Evolutionary conservation across 2,888 invertebrate genomes (phyloP).

Genomic region (Agrochola lota): DNA sequence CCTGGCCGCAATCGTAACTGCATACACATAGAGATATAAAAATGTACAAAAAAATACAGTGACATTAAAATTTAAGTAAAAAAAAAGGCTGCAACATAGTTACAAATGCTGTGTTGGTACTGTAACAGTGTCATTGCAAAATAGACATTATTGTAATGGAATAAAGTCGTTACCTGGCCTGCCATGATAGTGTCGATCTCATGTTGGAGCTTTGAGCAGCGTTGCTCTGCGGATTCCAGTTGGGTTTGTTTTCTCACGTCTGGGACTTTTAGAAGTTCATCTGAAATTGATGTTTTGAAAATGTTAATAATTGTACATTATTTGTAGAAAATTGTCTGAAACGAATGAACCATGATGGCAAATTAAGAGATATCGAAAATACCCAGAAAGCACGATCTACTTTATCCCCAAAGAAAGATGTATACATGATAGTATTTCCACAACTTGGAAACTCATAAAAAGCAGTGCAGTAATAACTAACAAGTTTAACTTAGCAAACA

Average conservation of each 20-base stretch:
- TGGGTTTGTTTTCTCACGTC: constrained; percentile 87
- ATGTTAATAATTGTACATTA: not conserved
- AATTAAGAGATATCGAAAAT: not conserved
- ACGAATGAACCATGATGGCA: not conserved
- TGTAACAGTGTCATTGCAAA: constrained; percentile 53
- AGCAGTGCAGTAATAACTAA: not conserved
- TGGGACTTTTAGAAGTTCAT: constrained; percentile 85
- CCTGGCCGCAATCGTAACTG: constrained; percentile 64
- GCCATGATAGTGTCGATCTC: constrained; percentile 85
- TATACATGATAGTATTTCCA: not conserved
- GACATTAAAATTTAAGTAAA: constrained; percentile 47
- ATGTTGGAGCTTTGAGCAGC: constrained; percentile 83
- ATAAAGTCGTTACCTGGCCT: constrained; percentile 78
- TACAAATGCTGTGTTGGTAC: constrained; percentile 62
- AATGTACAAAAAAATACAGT: constrained; percentile 63
- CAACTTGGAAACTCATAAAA: not conserved
- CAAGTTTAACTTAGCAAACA: not conserved
- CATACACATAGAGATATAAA: constrained; percentile 61
- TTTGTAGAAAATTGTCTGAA: not conserved
- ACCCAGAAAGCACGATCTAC: not conserved
- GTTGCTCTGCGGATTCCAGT: constrained; percentile 84
- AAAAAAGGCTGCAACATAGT: constrained; percentile 72
- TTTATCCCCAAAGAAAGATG: not conserved
- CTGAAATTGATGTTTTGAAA: constrained; percentile 71
- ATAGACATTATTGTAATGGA: constrained; percentile 19